Evolutionary conservation across 1,140 invertebrate species (phyloP).

Genomic region (Bombus affinis): DNA sequence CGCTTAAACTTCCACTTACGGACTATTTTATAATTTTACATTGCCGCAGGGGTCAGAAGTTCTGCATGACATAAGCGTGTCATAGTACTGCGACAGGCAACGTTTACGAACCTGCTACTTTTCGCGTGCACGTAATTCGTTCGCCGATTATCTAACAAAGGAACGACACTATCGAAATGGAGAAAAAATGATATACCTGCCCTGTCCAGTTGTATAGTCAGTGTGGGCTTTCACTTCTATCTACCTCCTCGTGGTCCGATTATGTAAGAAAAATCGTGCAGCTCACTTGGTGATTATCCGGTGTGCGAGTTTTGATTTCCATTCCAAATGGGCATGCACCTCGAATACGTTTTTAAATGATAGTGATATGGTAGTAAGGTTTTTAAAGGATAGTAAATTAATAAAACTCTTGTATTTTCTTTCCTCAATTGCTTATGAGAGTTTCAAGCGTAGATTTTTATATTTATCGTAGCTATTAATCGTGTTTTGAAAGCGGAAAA

Average conservation of each 20-base stretch:
- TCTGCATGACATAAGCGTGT: background rate
- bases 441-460: too few relatives aligned
- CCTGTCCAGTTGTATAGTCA: conserved; percentile 3
- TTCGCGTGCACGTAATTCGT: background rate
- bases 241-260: background rate
- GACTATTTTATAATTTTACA: background rate
- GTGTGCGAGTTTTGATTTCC: background rate
- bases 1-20: background rate
- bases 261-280: conserved; percentile 29
- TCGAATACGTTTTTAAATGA: background rate
- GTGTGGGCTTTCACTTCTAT: conserved; percentile 22
- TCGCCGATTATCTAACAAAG: conserved; percentile 9
- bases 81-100: background rate
- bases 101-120: conserved; percentile 7
- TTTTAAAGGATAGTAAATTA: background rate
- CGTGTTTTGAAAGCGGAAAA: too few relatives aligned
- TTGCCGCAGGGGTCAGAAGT: background rate
- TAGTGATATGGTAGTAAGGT: too few relatives aligned
- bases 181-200: background rate
- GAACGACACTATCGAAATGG: background rate
- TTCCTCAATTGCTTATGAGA: too few relatives aligned
- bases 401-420: too few relatives aligned
- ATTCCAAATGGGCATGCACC: background rate
- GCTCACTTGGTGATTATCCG: background rate
- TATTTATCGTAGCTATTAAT: too few relatives aligned